These are phyloP conservation scores for Tenrec ecaudatus DNA, from an alignment of 2,113 vertebrate genomes.

Conservation along the genomic window DNA sequence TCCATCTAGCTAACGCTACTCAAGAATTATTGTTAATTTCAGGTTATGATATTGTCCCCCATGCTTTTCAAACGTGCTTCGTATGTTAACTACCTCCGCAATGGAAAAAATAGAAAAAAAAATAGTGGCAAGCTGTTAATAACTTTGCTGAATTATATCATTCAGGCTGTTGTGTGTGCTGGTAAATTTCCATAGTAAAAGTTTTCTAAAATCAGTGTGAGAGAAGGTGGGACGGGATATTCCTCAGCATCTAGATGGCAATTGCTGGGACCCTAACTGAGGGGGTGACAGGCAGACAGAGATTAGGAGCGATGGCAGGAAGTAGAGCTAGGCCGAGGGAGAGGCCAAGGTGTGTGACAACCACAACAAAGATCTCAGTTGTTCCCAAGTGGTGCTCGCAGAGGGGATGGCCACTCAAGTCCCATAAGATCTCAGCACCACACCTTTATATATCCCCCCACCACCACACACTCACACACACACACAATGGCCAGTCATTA, in stretches of 20 bases:
- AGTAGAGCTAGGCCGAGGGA: background rate
- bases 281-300: background rate
- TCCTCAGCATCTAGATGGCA: background rate
- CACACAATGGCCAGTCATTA: background rate
- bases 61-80: background rate
- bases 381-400: background rate
- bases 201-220: background rate
- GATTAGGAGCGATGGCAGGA: background rate
- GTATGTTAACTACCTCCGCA: conserved; percentile 2
- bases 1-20: no score
- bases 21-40: background rate
- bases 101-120: background rate
- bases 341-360: background rate
- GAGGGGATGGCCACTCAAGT: background rate
- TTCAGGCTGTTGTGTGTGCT: background rate
- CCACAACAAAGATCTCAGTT: background rate
- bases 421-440: background rate
- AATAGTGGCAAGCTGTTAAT: conserved; percentile 5
- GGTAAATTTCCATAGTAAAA: background rate
- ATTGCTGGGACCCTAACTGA: background rate
- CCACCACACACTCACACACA: no score
- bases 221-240: background rate
- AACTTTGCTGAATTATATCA: conserved; percentile 3
- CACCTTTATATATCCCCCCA: background rate
- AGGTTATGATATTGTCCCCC: background rate